These are phyloP conservation scores for Drosophila lowei DNA, from an alignment of 1,140 invertebrate species.

Conservation along the genomic window DNA sequence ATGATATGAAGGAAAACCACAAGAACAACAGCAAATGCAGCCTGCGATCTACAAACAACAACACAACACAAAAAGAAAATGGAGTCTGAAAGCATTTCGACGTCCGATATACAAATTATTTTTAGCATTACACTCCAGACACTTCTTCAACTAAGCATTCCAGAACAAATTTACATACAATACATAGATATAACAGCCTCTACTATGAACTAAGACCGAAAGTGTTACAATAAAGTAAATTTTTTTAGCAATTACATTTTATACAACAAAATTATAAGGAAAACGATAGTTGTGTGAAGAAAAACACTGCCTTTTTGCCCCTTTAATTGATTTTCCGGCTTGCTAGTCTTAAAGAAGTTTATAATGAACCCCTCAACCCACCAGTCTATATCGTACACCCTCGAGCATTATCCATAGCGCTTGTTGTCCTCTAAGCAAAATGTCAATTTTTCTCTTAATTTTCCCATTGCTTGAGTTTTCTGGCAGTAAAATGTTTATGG, in stretches of 20 bases:
- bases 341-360: constrained; percentile 8
- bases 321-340: constrained; percentile 13
- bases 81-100: constrained; percentile 48
- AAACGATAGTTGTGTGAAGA: constrained; percentile 15
- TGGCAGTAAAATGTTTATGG: constrained; percentile 51
- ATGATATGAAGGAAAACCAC: constrained; percentile 10
- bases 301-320: constrained; percentile 55
- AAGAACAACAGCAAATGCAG: constrained; percentile 38
- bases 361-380: constrained; percentile 46
- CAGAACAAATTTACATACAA: constrained; percentile 28
- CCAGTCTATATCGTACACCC: constrained; percentile 51
- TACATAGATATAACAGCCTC: too few relatives aligned
- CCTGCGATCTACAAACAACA: constrained; percentile 52
- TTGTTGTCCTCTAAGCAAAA: constrained; percentile 14
- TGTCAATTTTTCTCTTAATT: constrained; percentile 20
- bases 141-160: constrained; percentile 59
- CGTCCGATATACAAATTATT: constrained; percentile 47
- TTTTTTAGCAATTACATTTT: constrained; percentile 53
- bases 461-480: constrained; percentile 39
- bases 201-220: constrained; percentile 12
- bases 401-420: constrained; percentile 17
- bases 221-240: constrained; percentile 39
- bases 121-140: constrained; percentile 29
- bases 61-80: constrained; percentile 9
- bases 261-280: constrained; percentile 20